Conservation (phyloP, 2,888 invertebrate species). For the Drosophila birchii region DNA sequence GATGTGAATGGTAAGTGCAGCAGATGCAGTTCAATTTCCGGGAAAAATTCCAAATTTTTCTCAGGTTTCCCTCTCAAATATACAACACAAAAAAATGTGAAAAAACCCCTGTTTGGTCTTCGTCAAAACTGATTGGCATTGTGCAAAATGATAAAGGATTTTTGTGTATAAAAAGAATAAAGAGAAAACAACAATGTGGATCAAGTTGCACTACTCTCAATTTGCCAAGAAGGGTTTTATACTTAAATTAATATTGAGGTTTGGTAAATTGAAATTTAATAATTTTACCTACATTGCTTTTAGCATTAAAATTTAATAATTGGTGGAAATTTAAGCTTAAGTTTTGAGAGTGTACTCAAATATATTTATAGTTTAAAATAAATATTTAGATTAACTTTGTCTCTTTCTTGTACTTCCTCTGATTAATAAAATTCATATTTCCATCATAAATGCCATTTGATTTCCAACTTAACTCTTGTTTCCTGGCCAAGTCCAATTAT, state of each 20-base stretch:
- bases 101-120: background rate
- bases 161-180: background rate
- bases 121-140: constrained; percentile 13
- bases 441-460: background rate
- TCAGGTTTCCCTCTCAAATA: background rate
- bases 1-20: constrained; percentile 78
- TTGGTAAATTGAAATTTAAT: background rate
- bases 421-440: too few species aligned
- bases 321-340: too few species aligned
- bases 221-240: background rate
- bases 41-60: background rate
- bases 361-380: background rate
- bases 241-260: background rate
- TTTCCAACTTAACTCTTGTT: too few species aligned
- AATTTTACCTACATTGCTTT: background rate
- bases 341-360: background rate
- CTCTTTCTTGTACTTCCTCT: background rate
- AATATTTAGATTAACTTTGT: too few species aligned
- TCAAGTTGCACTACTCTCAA: background rate
- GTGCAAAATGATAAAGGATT: constrained; percentile 1
- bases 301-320: background rate
- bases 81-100: background rate
- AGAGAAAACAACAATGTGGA: background rate
- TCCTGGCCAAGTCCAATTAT: background rate
- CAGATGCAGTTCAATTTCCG: constrained; percentile 28